A percentile compares a stretch with the other conserved stretches of the same genome.
Evolutionary conservation across 2,888 invertebrate genomes (phyloP).

Genomic region (Athetis lepigone): DNA sequence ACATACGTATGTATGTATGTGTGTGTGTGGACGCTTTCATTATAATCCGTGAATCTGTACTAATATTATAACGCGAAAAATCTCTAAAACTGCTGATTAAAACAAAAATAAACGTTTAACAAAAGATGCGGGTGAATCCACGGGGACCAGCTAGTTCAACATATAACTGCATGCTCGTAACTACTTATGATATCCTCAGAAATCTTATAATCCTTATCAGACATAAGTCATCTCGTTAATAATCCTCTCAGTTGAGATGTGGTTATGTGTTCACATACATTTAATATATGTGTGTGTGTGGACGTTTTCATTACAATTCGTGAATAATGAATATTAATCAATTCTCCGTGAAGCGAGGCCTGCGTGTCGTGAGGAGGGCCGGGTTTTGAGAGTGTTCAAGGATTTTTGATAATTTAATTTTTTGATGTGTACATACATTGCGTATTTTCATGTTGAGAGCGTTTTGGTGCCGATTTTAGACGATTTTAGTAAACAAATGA

Average conservation of each 20-base stretch:
- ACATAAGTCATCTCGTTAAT: slow-evolving; percentile 25
- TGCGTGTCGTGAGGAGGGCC: not conserved
- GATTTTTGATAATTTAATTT: too few relatives aligned
- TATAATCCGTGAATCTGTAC: slow-evolving; percentile 56
- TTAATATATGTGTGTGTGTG: not conserved
- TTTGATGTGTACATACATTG: not conserved
- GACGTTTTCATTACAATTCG: slow-evolving; percentile 43
- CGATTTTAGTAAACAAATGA: too few relatives aligned
- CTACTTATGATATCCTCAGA: not conserved
- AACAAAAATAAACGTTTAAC: too few relatives aligned
- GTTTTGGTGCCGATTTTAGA: not conserved
- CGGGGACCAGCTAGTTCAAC: too few relatives aligned
- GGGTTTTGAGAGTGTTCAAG: not conserved
- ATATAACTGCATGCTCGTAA: not conserved
- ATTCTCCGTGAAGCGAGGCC: slow-evolving; percentile 6
- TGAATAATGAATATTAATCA: slow-evolving; percentile 60
- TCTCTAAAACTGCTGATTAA: too few relatives aligned
- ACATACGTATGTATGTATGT: too few relatives aligned
- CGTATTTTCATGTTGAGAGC: not conserved
- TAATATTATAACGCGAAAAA: too few relatives aligned
- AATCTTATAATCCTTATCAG: slow-evolving; percentile 20
- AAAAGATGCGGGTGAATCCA: too few relatives aligned
- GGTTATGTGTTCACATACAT: too few relatives aligned
- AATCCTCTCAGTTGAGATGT: slow-evolving; percentile 16
- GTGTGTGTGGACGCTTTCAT: slow-evolving; percentile 22